These are phyloP conservation scores for Tetramorium parvispinum DNA, from an alignment of 1,140 invertebrate species.

Conservation along the genomic window DNA sequence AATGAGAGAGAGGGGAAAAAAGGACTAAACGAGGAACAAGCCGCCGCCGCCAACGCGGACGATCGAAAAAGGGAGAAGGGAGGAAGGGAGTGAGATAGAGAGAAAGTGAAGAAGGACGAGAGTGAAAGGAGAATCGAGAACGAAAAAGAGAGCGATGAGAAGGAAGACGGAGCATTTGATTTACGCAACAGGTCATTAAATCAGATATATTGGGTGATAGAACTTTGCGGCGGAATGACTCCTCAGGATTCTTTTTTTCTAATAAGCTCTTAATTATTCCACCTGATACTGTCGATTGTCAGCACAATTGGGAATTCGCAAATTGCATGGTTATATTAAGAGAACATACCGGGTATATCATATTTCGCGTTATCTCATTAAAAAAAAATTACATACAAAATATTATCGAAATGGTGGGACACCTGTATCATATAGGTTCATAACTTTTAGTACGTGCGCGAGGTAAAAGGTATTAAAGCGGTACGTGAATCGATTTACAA, in stretches of 20 bases:
- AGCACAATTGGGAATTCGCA: background rate
- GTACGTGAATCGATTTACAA: background rate
- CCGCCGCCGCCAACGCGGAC: conserved; percentile 37
- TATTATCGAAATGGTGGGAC: background rate
- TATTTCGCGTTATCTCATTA: background rate
- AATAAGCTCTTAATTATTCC: conserved; percentile 79
- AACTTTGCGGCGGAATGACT: conserved; percentile 69
- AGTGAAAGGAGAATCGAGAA: conserved; percentile 34
- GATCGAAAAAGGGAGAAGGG: conserved; percentile 40
- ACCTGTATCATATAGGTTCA: conserved; percentile 1
- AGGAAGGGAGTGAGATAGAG: conserved; percentile 35
- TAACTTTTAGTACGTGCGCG: background rate
- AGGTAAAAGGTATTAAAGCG: background rate
- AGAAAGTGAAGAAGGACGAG: conserved; percentile 58
- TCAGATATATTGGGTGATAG: conserved; percentile 75
- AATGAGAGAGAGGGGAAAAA: conserved; percentile 30
- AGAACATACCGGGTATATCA: conserved; percentile 1
- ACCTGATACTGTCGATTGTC: background rate
- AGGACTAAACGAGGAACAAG: conserved; percentile 55
- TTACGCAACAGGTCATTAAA: conserved; percentile 79
- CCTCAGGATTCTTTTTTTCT: conserved; percentile 53
- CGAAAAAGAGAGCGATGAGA: conserved; percentile 9
- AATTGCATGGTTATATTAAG: conserved; percentile 14
- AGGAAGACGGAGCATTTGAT: conserved; percentile 71
- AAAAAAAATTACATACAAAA: background rate